Conservation (phyloP, 1,140 invertebrate species). For the Meloidogyne chitwoodi region DNA sequence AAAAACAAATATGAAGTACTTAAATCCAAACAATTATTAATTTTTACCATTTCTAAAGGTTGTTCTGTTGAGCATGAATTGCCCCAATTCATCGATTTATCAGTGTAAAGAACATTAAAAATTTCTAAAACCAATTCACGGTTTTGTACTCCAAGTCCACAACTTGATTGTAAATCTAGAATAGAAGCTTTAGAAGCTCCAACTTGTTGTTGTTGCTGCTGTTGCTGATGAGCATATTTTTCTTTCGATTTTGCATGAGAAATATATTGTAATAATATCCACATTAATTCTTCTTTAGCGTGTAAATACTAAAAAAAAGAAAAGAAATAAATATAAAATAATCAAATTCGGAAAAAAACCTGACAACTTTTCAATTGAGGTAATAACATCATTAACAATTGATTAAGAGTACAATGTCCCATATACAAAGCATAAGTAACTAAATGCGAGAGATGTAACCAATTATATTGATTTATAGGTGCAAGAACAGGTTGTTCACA, state of each 20-base stretch:
- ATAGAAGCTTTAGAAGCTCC: not conserved
- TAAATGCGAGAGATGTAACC: constrained; percentile 39
- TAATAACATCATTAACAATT: constrained; percentile 28
- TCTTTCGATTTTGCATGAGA: constrained; percentile 23
- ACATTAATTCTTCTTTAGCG: constrained; percentile 40
- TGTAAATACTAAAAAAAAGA: constrained; percentile 13
- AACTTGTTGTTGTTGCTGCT: constrained; percentile 16
- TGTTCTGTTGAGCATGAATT: constrained; percentile 17
- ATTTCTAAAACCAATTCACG: constrained; percentile 34
- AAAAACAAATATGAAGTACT: no score
- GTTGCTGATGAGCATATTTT: constrained; percentile 10
- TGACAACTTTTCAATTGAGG: constrained; percentile 34
- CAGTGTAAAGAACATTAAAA: constrained; percentile 40
- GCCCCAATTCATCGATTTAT: constrained; percentile 24
- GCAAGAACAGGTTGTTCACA: constrained; percentile 24
- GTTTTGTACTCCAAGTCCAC: not conserved
- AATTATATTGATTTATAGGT: constrained; percentile 42
- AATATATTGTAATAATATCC: constrained; percentile 41
- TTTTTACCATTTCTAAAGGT: constrained; percentile 13
- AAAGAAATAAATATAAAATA: not conserved
- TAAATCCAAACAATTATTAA: no score
- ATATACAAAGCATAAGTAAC: constrained; percentile 37
- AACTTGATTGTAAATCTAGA: not conserved
- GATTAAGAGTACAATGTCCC: constrained; percentile 11
- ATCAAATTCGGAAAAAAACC: not conserved